Conservation (phyloP, 1,140 invertebrate species). For the Chymomyza costata region DNA sequence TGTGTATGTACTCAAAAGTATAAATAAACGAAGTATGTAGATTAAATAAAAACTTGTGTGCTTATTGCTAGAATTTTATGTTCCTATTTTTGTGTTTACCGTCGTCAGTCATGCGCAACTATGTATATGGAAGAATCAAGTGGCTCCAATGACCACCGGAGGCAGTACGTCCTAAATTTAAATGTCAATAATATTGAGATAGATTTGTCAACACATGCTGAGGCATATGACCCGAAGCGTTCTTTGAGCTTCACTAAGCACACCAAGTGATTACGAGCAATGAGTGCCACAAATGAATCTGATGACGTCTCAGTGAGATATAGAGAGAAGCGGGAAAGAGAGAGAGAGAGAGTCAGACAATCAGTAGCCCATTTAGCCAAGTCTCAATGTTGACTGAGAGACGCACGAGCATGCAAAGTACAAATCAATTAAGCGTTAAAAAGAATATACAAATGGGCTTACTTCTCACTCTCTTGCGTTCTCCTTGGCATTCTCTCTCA, state of each 20-base stretch:
- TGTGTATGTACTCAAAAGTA: too few species aligned
- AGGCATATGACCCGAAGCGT: slow-evolving; percentile 25
- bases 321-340: background rate
- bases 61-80: too few species aligned
- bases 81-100: too few species aligned
- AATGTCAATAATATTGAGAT: slow-evolving; percentile 46
- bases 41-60: too few species aligned
- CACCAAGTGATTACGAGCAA: slow-evolving; percentile 28
- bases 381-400: too few species aligned
- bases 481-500: too few species aligned
- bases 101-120: too few species aligned
- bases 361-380: too few species aligned
- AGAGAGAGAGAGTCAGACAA: slow-evolving; percentile 1
- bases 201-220: slow-evolving; percentile 50
- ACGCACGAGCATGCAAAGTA: slow-evolving; percentile 49
- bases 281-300: slow-evolving; percentile 35
- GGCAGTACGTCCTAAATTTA: slow-evolving; percentile 37
- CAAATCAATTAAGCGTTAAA: slow-evolving; percentile 67
- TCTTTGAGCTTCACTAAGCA: slow-evolving; percentile 42
- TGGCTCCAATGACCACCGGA: too few species aligned
- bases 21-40: too few species aligned
- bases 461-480: slow-evolving; percentile 3
- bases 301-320: slow-evolving; percentile 13
- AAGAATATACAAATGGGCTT: slow-evolving; percentile 30
- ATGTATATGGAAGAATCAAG: too few species aligned